Evolutionary conservation across 1,140 invertebrate species (phyloP).

Genomic region (Drosophila repletoides): DNA sequence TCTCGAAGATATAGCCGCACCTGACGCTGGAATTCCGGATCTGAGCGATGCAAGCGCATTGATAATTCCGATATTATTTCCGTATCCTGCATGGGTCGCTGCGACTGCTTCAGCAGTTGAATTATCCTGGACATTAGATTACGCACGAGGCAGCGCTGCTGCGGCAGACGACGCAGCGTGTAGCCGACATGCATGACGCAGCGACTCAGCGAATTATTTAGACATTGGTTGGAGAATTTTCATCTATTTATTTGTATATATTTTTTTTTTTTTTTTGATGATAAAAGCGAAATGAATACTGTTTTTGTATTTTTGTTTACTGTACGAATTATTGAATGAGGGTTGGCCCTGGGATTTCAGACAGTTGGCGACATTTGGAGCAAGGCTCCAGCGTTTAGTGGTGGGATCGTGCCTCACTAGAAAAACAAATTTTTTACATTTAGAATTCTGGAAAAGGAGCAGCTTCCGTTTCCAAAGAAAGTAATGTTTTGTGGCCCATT

Average conservation of each 20-base stretch:
- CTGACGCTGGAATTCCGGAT: conserved; percentile 52
- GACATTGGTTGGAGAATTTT: neutral
- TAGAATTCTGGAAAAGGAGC: too few relatives aligned
- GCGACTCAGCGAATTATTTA: neutral
- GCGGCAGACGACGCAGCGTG: conserved; percentile 8
- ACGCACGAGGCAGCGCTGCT: conserved; percentile 19
- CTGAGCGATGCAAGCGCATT: conserved; percentile 11
- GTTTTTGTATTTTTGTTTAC: neutral
- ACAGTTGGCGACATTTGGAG: conserved; percentile 23
- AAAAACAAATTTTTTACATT: too few relatives aligned
- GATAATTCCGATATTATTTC: conserved; percentile 27
- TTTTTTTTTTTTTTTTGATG: neutral
- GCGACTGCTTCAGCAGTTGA: conserved; percentile 17
- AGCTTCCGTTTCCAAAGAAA: too few relatives aligned
- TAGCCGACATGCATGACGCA: conserved; percentile 34
- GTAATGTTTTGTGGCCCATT: too few relatives aligned
- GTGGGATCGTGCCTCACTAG: too few relatives aligned
- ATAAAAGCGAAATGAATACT: conserved; percentile 16
- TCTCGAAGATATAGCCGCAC: conserved; percentile 39
- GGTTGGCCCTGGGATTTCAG: neutral
- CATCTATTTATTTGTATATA: neutral
- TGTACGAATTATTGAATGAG: neutral
- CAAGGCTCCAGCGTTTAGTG: too few relatives aligned
- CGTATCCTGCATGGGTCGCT: conserved; percentile 29
- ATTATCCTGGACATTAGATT: conserved; percentile 38